These are phyloP conservation scores for Podarcis siculus DNA, from an alignment of 2,797 vertebrate genomes.

Conservation along the genomic window DNA sequence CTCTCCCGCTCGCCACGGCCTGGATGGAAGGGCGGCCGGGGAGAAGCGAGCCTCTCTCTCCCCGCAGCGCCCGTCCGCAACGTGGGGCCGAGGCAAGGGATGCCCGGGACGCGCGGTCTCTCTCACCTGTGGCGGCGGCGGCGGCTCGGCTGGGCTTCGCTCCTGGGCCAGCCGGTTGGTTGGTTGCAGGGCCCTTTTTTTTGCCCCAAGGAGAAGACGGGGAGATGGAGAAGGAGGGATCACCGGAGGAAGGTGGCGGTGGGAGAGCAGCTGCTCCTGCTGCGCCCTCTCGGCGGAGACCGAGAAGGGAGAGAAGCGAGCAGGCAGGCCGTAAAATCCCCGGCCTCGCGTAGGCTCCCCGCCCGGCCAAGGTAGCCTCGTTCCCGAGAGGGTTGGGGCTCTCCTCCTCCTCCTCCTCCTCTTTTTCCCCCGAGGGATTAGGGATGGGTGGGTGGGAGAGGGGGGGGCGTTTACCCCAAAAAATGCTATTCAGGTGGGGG, in stretches of 20 bases:
- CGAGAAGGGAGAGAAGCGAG: constrained; percentile 6
- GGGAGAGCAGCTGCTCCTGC: constrained; percentile 63
- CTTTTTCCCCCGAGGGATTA: constrained; percentile 36
- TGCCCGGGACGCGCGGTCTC: constrained; percentile 62
- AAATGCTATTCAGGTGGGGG: constrained; percentile 20
- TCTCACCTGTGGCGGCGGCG: constrained; percentile 70
- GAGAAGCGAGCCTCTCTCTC: background rate
- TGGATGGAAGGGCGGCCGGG: background rate
- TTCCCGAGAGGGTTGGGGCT: constrained; percentile 56
- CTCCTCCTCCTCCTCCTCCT: constrained; percentile 67
- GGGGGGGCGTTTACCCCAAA: no score
- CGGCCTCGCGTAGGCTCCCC: constrained; percentile 73
- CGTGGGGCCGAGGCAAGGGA: constrained; percentile 23
- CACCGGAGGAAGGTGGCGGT: background rate
- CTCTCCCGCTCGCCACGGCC: constrained; percentile 13
- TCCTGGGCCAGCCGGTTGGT: constrained; percentile 21
- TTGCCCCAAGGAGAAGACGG: constrained; percentile 53
- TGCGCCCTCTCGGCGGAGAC: constrained; percentile 70
- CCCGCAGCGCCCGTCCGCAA: constrained; percentile 11
- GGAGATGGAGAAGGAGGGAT: constrained; percentile 22
- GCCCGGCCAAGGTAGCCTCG: constrained; percentile 51
- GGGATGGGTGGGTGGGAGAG: constrained; percentile 35
- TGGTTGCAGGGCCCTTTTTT: constrained; percentile 45
- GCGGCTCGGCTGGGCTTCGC: constrained; percentile 57
- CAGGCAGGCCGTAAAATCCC: constrained; percentile 74